These are phyloP conservation scores for Drosophila lacicola DNA, from an alignment of 2,888 invertebrate species.

Conservation along the genomic window DNA sequence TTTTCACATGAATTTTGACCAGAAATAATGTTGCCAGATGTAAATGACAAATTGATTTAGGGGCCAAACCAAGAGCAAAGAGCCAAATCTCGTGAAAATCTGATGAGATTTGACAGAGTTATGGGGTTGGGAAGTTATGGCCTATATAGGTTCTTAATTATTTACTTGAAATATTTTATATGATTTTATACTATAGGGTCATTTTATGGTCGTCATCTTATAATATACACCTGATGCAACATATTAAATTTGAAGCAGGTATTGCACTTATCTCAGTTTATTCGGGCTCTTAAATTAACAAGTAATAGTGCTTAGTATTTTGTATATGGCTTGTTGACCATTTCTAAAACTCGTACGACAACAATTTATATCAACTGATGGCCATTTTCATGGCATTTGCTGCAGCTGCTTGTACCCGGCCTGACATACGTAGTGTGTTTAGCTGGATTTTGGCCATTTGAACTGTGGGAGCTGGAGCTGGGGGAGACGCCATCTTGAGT, in stretches of 20 bases:
- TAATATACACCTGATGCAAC: too few relatives aligned
- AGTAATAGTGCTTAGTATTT: neutral
- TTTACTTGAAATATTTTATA: too few relatives aligned
- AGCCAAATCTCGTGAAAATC: too few relatives aligned
- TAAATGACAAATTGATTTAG: too few relatives aligned
- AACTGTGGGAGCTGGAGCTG: neutral
- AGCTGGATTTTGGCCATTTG: conserved; percentile 34
- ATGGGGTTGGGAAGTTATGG: too few relatives aligned
- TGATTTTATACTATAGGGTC: too few relatives aligned
- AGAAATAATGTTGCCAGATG: too few relatives aligned
- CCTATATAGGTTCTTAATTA: too few relatives aligned
- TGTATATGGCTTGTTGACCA: neutral
- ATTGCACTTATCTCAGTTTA: neutral
- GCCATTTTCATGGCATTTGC: conserved; percentile 46
- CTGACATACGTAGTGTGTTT: conserved; percentile 18
- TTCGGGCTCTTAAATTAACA: neutral
- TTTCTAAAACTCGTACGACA: conserved; percentile 28
- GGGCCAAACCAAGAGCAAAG: too few relatives aligned
- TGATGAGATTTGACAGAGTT: too few relatives aligned
- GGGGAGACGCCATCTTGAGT: conserved; percentile 76
- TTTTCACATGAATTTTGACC: too few relatives aligned
- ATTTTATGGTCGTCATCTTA: too few relatives aligned
- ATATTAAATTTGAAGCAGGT: neutral
- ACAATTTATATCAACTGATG: conserved; percentile 43
- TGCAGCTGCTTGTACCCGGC: conserved; percentile 4